Evolutionary conservation across 2,113 vertebrate genomes (phyloP), one percentile per base, ranked within the genome.

Genomic region (Formicarius rufipectus): DNA sequence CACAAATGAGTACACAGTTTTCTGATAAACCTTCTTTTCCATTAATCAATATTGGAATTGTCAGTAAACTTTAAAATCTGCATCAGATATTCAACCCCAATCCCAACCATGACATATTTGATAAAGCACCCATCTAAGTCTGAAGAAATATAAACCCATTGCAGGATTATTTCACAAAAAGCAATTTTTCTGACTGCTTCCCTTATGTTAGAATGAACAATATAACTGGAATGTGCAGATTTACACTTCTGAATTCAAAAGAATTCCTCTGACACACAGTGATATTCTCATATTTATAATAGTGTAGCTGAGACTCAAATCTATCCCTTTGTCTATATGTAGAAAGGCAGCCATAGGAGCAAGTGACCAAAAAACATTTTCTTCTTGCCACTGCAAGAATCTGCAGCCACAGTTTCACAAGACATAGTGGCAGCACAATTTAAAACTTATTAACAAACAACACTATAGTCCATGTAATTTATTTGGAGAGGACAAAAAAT

Each of bases 281-380:
- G 25, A 74, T 84, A 66, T 7, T 66, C 49, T 84, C 37, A 10
- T 55, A 64, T 84, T 77, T 81, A 35, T 24, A 72, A 76, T 27
- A 5, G 7, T 45, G 9, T 53, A 79, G 49, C 47, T 74, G 13
- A 86, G 39, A 52, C 19, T 53, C 10, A 0, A 76, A 62, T 27
- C 49, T 74, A 42, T 69, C 39, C 45, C 42, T 84, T 88, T 95
- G 84, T 93, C 94, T 93, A 85, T 87, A 62, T 75, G 28, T 14
- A 84, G 60, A 89, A 94, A 91, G 80, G 52, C 52, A 90, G 50
- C 63, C 91, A 90, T 18, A 69, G 60, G n/a, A 93, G 59, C 58
- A 95, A 96, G 91, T 56, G 76, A 95, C 94, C 95, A 93, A 79
- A 94, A 96, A 93, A 96, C 53, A 52, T 78, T 87, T 95, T 69